Percentiles rank a stretch among this genome's conserved stretches.
phyloP scores from a whole-genome alignment of 64 coral and sea anemone species.

The Catalaphyllia jardinei region DNA sequence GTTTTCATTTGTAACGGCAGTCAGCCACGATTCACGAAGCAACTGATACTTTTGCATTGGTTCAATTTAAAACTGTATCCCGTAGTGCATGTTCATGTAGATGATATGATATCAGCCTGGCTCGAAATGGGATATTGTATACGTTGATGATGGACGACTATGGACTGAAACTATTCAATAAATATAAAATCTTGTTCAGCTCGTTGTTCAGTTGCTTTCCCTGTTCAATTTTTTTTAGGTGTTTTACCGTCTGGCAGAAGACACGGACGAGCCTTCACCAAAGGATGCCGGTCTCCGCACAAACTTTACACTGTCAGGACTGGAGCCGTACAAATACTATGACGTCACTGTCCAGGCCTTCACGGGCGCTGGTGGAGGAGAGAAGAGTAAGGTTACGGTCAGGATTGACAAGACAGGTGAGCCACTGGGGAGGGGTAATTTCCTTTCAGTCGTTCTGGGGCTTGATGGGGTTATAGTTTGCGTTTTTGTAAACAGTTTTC shows the following conservation, averaged over 20 bases:
- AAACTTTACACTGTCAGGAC: conserved; percentile 6
- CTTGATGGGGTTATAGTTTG: not conserved
- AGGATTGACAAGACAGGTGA: conserved; percentile 78
- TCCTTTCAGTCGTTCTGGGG: not conserved
- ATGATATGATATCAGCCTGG: no score
- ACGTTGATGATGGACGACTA: not conserved
- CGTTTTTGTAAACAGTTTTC: no score
- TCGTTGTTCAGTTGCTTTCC: not conserved
- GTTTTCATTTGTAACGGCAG: no score
- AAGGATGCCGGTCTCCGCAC: not conserved
- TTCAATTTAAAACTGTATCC: no score
- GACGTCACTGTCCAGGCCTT: conserved; percentile 47
- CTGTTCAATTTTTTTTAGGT: conserved; percentile 24
- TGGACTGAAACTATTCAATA: no score
- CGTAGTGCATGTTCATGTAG: no score
- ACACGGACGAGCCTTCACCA: no score
- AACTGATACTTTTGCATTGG: no score
- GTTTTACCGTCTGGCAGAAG: not conserved
- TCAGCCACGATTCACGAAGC: no score
- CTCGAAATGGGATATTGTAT: not conserved
- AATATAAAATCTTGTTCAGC: not conserved
- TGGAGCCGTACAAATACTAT: conserved; percentile 57
- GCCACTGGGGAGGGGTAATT: not conserved
- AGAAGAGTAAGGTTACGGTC: not conserved
- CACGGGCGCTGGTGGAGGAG: conserved; percentile 48